These are phyloP conservation scores for Zonotrichia leucophrys DNA, from an alignment of 2,113 vertebrate species.

Conservation along the genomic window DNA sequence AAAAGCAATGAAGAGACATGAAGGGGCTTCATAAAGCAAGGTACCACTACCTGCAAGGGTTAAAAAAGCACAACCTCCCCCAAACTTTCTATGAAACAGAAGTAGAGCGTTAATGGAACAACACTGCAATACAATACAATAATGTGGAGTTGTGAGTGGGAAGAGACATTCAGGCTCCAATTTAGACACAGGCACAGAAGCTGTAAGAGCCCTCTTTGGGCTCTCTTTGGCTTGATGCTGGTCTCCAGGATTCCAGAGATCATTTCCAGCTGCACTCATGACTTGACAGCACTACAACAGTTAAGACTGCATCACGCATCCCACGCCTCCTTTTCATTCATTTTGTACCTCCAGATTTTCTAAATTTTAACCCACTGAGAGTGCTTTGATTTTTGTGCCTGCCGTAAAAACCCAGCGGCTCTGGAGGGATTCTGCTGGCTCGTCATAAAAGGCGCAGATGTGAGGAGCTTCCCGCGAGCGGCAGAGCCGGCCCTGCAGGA, in stretches of 20 bases:
- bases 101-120: background rate
- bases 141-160: background rate
- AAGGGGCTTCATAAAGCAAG: background rate
- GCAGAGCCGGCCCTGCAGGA: background rate
- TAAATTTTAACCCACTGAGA: slow-evolving; percentile 1
- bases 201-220: background rate
- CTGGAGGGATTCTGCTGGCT: slow-evolving; percentile 2
- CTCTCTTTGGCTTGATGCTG: background rate
- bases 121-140: background rate
- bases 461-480: background rate
- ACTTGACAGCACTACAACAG: background rate
- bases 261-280: rapidly evolving
- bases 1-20: background rate
- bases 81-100: background rate
- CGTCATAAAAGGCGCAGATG: background rate
- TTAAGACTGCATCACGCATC: background rate
- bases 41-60: background rate
- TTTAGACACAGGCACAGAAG: background rate
- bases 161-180: background rate
- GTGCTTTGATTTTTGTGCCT: background rate
- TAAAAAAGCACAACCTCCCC: background rate
- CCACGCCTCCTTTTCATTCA: background rate
- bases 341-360: background rate
- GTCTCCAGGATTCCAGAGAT: background rate
- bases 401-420: background rate